These are phyloP conservation scores for Sebastes melanostomus DNA, from an alignment of 2,797 vertebrate genomes.

Conservation along the genomic window DNA sequence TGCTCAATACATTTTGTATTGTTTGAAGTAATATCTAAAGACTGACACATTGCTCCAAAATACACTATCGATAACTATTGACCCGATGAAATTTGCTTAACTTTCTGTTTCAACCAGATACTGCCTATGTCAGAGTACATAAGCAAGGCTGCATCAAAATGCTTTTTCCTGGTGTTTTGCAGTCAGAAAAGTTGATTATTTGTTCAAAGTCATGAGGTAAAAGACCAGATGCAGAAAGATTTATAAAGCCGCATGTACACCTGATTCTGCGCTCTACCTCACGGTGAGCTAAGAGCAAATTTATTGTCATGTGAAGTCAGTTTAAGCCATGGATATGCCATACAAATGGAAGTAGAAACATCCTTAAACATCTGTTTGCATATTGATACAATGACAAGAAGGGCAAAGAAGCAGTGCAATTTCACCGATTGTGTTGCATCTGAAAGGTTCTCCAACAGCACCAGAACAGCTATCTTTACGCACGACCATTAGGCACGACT, in stretches of 20 bases:
- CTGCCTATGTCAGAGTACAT: not conserved
- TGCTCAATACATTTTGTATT: not conserved
- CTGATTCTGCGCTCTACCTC: not conserved
- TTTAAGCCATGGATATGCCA: not conserved
- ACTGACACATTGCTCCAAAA: not conserved
- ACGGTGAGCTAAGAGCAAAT: accelerated
- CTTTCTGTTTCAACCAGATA: not conserved
- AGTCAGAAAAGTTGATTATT: not conserved
- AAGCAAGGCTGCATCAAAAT: not conserved
- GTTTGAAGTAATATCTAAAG: not conserved
- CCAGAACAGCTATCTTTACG: not conserved
- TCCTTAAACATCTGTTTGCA: not conserved
- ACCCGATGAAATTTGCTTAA: not conserved
- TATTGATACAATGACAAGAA: not conserved
- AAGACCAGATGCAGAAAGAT: not conserved
- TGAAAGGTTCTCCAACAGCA: not conserved
- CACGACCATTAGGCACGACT: not conserved
- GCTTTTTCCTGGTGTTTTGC: not conserved
- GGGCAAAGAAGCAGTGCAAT: not conserved
- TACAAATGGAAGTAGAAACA: not conserved
- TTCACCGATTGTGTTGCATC: not conserved
- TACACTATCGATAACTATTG: not conserved
- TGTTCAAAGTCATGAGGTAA: not conserved
- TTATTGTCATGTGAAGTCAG: not conserved
- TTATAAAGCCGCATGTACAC: not conserved